Base-by-base conservation (phyloP, 1,140 invertebrate genomes). In the Hyphantria cunea region DNA sequence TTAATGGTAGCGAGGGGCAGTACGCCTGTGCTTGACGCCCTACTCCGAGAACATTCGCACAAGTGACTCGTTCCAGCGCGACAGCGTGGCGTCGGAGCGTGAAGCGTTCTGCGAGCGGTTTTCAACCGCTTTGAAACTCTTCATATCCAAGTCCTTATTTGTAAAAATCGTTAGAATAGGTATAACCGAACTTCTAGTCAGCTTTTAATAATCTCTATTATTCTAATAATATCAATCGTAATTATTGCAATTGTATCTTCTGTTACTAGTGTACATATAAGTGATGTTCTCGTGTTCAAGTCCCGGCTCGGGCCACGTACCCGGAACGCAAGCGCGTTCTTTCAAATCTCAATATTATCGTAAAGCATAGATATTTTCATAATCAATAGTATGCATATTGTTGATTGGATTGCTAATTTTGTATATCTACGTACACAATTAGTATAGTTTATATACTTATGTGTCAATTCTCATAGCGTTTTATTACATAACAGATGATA, bases 361-460 rank as follows among this genome's bases (percentile, higher is more conserved):
- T 82, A 77, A 74, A 76, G 66, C 70, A 84, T 88, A 86, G 83
- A 87, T 87, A 86, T 85, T 87, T 87, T 87, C 84, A 86, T 90
- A 88, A 85, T 87, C 87, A 82, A 89, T 89, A 90, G 84, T 84
- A 83, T 80, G 86, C 86, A 80, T 89, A 86, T 80, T 84, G 82
- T 90, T 87, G 70, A 82, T 82, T 86, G 79, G 77, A 90, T 89
- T 86, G 87, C 86, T 86, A 88, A 89, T 90, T 89, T 88, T 88
- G 80, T 89, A 88, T 88, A 87, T 82, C 82, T 86, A 90, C 86
- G 84, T 86, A 90, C 86, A 89, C 88, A 84, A 90, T 84, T 91
- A 91, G 90, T 90, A 90, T 92, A 91, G 89, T 91, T 90, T 89
- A 91, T 90, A 92, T 92, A 91, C 91, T 92, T 92, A 91, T 91